These are phyloP conservation scores for Alca torda DNA, from an alignment of 2,797 vertebrate genomes.

Conservation along the genomic window DNA sequence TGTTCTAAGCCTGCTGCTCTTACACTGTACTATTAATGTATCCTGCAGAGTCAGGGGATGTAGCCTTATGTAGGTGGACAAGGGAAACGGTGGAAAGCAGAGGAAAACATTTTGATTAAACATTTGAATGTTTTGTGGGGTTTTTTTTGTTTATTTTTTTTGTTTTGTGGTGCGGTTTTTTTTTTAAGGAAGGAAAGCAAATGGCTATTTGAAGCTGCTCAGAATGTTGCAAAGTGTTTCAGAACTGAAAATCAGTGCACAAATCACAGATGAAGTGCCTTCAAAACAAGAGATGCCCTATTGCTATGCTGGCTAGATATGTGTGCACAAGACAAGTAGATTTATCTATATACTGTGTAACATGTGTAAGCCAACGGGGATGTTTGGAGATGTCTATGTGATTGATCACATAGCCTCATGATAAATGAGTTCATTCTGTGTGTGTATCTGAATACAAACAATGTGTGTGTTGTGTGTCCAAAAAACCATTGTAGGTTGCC, in stretches of 20 bases:
- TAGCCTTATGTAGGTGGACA: neutral
- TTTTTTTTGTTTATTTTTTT: neutral
- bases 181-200: neutral
- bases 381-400: neutral
- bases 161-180: neutral
- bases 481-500: neutral
- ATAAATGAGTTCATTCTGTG: neutral
- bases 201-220: neutral
- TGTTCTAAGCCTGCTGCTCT: neutral
- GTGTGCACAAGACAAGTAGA: neutral
- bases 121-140: neutral
- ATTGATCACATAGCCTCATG: neutral
- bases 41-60: neutral
- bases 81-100: neutral
- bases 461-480: neutral
- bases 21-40: neutral
- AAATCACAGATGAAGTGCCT: neutral
- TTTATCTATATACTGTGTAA: neutral
- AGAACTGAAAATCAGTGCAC: neutral
- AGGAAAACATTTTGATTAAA: slow-evolving; percentile 37
- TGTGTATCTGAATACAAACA: neutral
- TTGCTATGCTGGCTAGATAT: neutral
- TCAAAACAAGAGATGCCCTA: neutral
- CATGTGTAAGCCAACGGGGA: neutral
- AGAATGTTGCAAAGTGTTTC: neutral